Base-by-base conservation (phyloP, 2,888 invertebrate genomes). In the Lypha dubia region DNA sequence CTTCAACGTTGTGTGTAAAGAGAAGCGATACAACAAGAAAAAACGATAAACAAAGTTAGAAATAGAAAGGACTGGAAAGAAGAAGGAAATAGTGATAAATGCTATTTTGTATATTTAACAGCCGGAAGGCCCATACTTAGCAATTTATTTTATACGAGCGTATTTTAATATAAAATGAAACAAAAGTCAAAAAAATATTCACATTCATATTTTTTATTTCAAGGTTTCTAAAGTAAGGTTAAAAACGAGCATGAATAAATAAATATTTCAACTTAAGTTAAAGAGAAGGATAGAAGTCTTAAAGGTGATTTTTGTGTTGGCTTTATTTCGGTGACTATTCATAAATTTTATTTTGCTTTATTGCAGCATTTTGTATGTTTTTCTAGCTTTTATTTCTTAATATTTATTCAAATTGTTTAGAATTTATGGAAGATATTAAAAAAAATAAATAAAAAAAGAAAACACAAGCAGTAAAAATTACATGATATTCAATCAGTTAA, bases 121-220 rank as follows among this genome's bases (percentile, higher is more conserved):
- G 77, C 68, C 68, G 77, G 68, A 77, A 77, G 60, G 41, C 11
- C 35, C 35, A 63, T 63, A 74, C 22, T 49, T 11, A 62, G 28
- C 20, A 46, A 7, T 56, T 44, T 13, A 6, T n/a, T n/a, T n/a
- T 56, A 11, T 38, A 15, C 22, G 32, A 24, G 32, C 15, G 9
- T 24, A 32, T 13, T 32, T 58, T 28, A 22, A 24, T 67, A 8
- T 20, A 17, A n/a, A 17, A 20, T 38, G 41, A 15, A 51, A 22
- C 3, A n/a, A n/a, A 60, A 35, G 44, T n/a, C n/a, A n/a, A n/a
- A n/a, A 17, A 41, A 15, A 51, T 11, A 20, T 46, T n/a, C n/a
- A n/a, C n/a, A 49, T 17, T 15, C 15, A 41, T 41, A 13, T 8
- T 1, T 38, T 13, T 13, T 3, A 11, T 58, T 28, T 56, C 35